A percentile compares a stretch with the other conserved stretches of the same genome.
Evolutionary conservation across 1,140 invertebrate genomes (phyloP).

Genomic region (Hylyphantes graminicola): DNA sequence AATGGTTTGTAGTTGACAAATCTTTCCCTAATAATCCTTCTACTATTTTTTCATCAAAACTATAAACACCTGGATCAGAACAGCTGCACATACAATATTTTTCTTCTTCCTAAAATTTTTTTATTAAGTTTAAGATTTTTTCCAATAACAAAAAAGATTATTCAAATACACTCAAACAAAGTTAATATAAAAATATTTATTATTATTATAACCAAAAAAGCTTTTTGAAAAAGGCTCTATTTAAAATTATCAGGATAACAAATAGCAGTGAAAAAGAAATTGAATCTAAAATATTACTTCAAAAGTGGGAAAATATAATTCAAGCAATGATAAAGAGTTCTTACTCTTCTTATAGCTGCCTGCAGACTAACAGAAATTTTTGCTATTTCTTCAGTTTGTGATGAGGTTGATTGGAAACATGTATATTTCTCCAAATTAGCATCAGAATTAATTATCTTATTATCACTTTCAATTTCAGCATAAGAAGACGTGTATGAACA

Average conservation of each 20-base stretch:
- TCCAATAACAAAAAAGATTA: no score
- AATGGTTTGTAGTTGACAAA: neutral
- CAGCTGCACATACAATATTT: neutral
- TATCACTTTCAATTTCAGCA: constrained; percentile 15
- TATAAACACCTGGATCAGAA: constrained; percentile 15
- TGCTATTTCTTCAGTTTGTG: constrained; percentile 20
- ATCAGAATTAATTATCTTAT: constrained; percentile 16
- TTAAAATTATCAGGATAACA: no score
- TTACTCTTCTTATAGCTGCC: constrained; percentile 25
- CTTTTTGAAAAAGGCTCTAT: no score
- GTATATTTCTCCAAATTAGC: constrained; percentile 16
- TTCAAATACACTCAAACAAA: no score
- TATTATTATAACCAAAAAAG: no score
- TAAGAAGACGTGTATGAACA: constrained; percentile 32
- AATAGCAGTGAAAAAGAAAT: no score
- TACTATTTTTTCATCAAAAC: constrained; percentile 1
- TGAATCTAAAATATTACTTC: no score
- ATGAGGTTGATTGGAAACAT: neutral
- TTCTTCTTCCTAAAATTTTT: constrained; percentile 1
- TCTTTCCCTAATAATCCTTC: neutral
- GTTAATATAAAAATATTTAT: no score
- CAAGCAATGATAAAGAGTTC: neutral
- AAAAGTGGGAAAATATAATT: no score
- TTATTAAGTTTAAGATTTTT: no score
- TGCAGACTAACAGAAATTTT: constrained; percentile 29